Evolutionary conservation across 37 sponge, comb jelly and placozoan genomes (phyloP).

Genomic region (Theonella swinhoei): DNA sequence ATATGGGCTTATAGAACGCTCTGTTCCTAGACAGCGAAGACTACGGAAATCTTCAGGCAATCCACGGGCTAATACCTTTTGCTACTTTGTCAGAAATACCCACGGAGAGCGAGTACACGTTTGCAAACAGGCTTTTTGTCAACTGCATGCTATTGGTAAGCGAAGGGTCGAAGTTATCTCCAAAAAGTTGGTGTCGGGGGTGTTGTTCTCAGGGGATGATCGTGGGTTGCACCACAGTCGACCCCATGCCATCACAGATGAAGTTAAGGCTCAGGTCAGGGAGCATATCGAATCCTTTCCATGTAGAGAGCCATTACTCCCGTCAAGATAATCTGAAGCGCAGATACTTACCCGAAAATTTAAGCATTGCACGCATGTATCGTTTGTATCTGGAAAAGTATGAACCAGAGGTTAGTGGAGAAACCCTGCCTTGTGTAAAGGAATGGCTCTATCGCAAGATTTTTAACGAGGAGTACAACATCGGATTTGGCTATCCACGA

Average conservation of each 20-base stretch:
- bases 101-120: too few species aligned
- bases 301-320: conserved; percentile 42
- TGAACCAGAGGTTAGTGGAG: conserved; percentile 19
- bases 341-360: conserved; percentile 22
- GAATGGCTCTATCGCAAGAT: conserved; percentile 59
- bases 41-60: neutral
- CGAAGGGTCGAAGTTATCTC: conserved; percentile 27
- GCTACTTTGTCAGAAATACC: too few species aligned
- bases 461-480: conserved; percentile 59
- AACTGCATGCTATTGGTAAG: conserved; percentile 31
- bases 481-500: conserved; percentile 51
- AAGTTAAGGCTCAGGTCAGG: conserved; percentile 18
- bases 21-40: neutral
- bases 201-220: conserved; percentile 10
- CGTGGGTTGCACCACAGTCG: conserved; percentile 44
- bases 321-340: conserved; percentile 16
- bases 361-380: conserved; percentile 53
- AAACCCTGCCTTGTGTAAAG: conserved; percentile 38
- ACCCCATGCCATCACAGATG: neutral
- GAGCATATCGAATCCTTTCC: conserved; percentile 50
- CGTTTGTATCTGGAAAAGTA: conserved; percentile 19
- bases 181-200: conserved; percentile 10
- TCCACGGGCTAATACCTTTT: too few species aligned
- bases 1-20: conserved; percentile 1
- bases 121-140: conserved; percentile 22